Evolutionary conservation across 2,113 vertebrate species (phyloP), one percentile per base, ranked within the genome.

Genomic region (Mesitornis unicolor): DNA sequence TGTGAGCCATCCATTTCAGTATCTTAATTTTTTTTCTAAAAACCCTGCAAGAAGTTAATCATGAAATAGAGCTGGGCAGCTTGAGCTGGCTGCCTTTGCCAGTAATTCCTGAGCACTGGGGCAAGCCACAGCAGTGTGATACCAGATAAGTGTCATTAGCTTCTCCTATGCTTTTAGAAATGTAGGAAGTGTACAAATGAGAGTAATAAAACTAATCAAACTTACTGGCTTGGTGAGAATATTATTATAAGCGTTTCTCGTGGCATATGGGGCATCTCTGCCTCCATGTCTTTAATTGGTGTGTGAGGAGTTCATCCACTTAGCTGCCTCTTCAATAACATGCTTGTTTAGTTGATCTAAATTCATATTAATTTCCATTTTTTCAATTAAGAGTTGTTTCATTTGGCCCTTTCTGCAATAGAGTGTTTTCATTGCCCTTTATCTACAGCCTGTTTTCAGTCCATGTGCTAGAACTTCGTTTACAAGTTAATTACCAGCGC

Each of bases 361-460:
- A 95, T 95, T 96, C 85, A 95, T 94, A 94, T 95, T 96, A 0
- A 96, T 96, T 95, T 96, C 80, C 81, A 91, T 97, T 97, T 96
- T 96, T 95, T 90, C n/a, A 96, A 92, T 96, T 95, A 95, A 95
- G 79, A 86, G 90, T 96, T 95, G 73, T 92, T 95, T 94, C 95
- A 95, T 96, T 96, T 96, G 88, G 78, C 85, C 90, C 95, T 94
- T 95, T 93, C 90, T 84, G 85, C 90, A 96, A 96, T 87, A 85
- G 76, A 93, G 76, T 94, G 90, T 84, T 96, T 96, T 96, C 93
- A 93, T 97, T 95, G 95, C 90, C 83, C 85, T 96, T 96, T 95
- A 80, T 93, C 76, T 93, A 68, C 64, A 92, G 88, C 60, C 69
- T 6, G 4, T 81, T 96, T 96, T 96, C 90, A 89, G 92, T 64